Base-by-base conservation (phyloP, 2,888 invertebrate genomes). In the Brachylomia viminalis region DNA sequence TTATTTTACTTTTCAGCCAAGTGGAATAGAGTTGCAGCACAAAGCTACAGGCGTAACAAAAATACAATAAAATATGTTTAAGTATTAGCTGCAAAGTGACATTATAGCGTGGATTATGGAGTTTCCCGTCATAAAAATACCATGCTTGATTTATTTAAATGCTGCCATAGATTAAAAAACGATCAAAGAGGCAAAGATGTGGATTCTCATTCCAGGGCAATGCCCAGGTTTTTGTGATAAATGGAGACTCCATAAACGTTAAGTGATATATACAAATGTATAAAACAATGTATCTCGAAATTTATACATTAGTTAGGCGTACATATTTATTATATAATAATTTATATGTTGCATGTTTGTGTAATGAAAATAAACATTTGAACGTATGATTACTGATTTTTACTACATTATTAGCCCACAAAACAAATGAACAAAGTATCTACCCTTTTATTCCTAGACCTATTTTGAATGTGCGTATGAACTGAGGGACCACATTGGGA, bases 81-180 rank as follows among this genome's bases (percentile, higher is more conserved):
- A 95, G 95, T 95, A 95, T 95, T 95, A 95, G 91, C 87, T 86
- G 75, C 89, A 90, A 90, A 90, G 91, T 86, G 90, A 90, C 90
- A 92, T 92, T 91, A 81, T 73, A 80, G 75, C 82, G 82, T 75
- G 77, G 61, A 56, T 65, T 79, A 75, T 84, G 74, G 80, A 84
- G 82, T 68, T 66, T 72, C 74, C 61, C 4, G 69, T 62, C 62
- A 75, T 81, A 45, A 68, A 75, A 79, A 33, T 58, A 78, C 23
- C 64, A 69, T n/a, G 75, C 86, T 77, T 86, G 72, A 56, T 47
- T 76, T 70, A 59, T 65, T 76, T 69, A 27, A 70, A 66, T 47
- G 81, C 70, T 71, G 79, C 68, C 85, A 76, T 85, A 77, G 56
- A 27, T 30, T 47, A 58, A 69, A 54, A 77, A 56, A 23, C 27